Evolutionary conservation across 2,113 vertebrate genomes (phyloP).

Genomic region (Brachypteracias leptosomus): DNA sequence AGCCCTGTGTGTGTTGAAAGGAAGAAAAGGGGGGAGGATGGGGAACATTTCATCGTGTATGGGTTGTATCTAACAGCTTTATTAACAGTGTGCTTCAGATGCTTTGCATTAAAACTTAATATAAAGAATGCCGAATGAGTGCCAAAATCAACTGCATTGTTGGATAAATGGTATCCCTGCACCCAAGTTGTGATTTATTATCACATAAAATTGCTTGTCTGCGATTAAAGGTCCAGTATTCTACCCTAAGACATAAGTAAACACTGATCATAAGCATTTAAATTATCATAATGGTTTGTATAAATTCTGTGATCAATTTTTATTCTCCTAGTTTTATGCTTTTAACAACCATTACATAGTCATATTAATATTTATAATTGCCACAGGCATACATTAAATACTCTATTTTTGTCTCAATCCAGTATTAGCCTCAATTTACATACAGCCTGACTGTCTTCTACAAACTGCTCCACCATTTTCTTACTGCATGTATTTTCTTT

Average conservation of each 20-base stretch:
- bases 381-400: neutral
- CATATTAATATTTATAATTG: neutral
- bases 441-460: neutral
- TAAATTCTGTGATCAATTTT: slow-evolving; percentile 8
- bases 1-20: neutral
- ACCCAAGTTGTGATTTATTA: slow-evolving; percentile 12
- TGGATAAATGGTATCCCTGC: neutral
- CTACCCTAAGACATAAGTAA: slow-evolving; percentile 11
- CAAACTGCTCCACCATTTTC: neutral
- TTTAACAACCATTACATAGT: neutral
- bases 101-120: slow-evolving; percentile 42
- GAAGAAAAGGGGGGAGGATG: neutral
- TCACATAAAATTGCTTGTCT: slow-evolving; percentile 10
- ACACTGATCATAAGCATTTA: slow-evolving; percentile 7
- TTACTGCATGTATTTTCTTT: neutral
- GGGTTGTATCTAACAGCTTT: slow-evolving; percentile 1
- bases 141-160: slow-evolving; percentile 35
- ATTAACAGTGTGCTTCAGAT: slow-evolving; percentile 23
- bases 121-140: neutral
- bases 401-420: neutral
- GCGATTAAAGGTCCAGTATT: slow-evolving; percentile 28
- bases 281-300: slow-evolving; percentile 5
- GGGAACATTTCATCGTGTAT: neutral
- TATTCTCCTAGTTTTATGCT: slow-evolving; percentile 4
- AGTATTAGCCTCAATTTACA: neutral